Base-by-base conservation (phyloP, 1,140 invertebrate species). In the Drosophila serrata region DNA sequence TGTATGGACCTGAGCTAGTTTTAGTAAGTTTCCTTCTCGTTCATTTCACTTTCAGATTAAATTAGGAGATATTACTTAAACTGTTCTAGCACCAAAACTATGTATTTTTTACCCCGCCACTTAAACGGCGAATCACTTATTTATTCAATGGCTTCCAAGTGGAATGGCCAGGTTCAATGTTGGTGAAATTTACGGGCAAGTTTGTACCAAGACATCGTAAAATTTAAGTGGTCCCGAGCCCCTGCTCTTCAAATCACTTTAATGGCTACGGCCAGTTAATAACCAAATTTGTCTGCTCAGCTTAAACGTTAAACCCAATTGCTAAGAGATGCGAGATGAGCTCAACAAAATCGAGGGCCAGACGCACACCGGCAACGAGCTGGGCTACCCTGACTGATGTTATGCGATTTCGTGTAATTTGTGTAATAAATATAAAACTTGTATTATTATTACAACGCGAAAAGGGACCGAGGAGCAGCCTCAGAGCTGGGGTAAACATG, bases 201-300 rank as follows among this genome's bases (percentile, higher is more conserved):
- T 70, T 86, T 79, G 82, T 87, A 59, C 55, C 45, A 40, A 43
- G 56, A 61, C 46, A 31, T 79, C 84, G 57, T 88, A 74, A 87
- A 88, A 77, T 60, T 74, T 67, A 84, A 88, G 84, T 77, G 80
- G 24, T 51, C 48, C 64, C 57, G 15, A 24, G 46, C 17, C 13
- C 43, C 19, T 31, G 17, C 43, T 39, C 40, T 17, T 43, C 24
- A 22, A 45, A 39, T 63, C 57, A 48, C 49, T 73, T 84, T 88
- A 77, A 82, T 55, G 63, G 56, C 70, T 64, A 64, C 51, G 46
- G 80, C 73, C 72, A 68, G 84, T 74, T 84, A 87, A 80, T 87
- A 88, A 80, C 57, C 72, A 88, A 87, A 87, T 88, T 88, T 87
- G 84, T 88, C 72, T 77, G 74, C 82, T 86, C 68, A 79, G 79